Evolutionary conservation across 1,140 invertebrate species (phyloP).

Genomic region (Eueides isabella): DNA sequence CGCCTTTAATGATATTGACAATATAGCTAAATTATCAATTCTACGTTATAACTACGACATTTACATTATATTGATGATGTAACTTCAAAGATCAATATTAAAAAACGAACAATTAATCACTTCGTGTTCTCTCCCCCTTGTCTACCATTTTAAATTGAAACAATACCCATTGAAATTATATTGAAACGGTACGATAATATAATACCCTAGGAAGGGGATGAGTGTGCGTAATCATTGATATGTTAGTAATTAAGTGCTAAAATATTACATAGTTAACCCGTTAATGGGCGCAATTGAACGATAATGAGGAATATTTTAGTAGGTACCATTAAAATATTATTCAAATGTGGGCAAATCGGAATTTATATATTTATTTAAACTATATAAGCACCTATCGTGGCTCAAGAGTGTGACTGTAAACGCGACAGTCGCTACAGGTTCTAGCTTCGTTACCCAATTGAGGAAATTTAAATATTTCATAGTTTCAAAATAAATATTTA

Average conservation of each 20-base stretch:
- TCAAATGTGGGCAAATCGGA: no score
- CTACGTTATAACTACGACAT: no score
- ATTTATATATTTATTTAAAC: no score
- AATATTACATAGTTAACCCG: conserved; percentile 30
- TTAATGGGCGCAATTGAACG: conserved; percentile 25
- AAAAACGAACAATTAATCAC: conserved; percentile 46
- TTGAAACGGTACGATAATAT: conserved; percentile 25
- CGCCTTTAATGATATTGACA: no score
- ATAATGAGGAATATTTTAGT: not conserved
- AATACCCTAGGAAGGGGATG: conserved; percentile 27
- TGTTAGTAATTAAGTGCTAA: conserved; percentile 30
- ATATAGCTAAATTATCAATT: no score
- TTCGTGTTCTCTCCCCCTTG: conserved; percentile 43
- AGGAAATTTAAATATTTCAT: no score
- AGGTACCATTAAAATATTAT: not conserved
- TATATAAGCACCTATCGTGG: no score
- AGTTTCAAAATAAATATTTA: no score
- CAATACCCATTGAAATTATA: conserved; percentile 43
- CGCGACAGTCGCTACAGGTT: no score
- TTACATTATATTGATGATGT: no score
- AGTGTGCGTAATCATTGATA: conserved; percentile 33
- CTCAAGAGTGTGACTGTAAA: no score
- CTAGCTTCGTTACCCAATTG: no score
- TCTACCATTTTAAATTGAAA: conserved; percentile 39
- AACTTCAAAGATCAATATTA: not conserved